These are phyloP conservation scores for Peromyscus attwateri DNA, from an alignment of 2,797 vertebrate species.

Conservation along the genomic window DNA sequence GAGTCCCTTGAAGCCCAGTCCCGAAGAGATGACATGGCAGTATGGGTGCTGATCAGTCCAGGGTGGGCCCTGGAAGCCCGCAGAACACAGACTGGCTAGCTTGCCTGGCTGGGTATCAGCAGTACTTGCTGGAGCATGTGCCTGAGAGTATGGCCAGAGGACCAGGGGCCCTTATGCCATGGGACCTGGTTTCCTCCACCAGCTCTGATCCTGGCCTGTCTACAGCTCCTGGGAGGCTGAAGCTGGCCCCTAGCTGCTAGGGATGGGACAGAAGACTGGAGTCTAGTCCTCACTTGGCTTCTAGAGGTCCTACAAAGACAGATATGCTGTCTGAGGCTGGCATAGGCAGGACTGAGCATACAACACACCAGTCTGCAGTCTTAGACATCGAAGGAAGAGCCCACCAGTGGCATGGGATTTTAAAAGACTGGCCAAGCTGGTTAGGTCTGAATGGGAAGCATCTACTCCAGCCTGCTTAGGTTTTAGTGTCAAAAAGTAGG, in stretches of 20 bases:
- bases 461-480: background rate
- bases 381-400: background rate
- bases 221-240: no score
- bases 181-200: background rate
- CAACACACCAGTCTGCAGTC: background rate
- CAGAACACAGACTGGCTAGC: background rate
- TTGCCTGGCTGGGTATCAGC: background rate
- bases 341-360: rapidly evolving
- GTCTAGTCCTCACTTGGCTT: background rate
- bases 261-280: background rate
- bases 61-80: background rate
- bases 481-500: background rate
- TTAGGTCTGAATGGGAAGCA: background rate
- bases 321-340: background rate
- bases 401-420: background rate
- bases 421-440: conserved; percentile 9
- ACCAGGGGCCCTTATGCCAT: background rate
- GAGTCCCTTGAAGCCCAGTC: background rate
- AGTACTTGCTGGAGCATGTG: background rate
- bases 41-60: background rate
- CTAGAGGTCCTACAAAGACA: background rate
- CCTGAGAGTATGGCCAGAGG: background rate
- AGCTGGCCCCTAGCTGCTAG: background rate
- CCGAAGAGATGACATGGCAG: background rate
- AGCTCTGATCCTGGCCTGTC: background rate